Conservation (phyloP, 2,888 invertebrate species). For the Leucania comma region DNA sequence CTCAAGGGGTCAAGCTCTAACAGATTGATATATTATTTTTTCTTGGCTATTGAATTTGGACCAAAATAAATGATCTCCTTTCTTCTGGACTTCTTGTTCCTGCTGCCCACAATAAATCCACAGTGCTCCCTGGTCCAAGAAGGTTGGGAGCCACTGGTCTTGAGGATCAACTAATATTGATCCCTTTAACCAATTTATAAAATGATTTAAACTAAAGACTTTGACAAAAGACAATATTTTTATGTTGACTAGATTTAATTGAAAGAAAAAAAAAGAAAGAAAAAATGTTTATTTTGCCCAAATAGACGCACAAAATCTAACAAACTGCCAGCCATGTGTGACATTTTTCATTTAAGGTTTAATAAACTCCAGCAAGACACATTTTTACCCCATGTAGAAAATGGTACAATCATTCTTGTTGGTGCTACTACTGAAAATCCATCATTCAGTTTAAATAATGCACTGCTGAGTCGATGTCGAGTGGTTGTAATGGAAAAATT, state of each 20-base stretch:
- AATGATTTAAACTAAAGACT: no score
- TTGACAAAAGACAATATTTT: neutral
- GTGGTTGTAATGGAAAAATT: slow-evolving; percentile 94
- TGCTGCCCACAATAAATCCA: neutral
- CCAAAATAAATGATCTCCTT: no score
- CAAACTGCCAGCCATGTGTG: no score
- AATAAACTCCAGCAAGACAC: slow-evolving; percentile 96
- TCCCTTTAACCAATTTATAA: no score
- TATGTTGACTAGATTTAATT: neutral
- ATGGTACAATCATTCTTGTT: slow-evolving; percentile 94
- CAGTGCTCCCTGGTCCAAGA: neutral
- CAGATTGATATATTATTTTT: no score
- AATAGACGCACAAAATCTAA: no score
- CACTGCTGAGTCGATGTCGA: slow-evolving; percentile 94
- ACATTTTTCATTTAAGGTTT: slow-evolving; percentile 87
- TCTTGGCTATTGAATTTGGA: no score
- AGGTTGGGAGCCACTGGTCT: neutral
- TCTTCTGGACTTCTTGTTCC: neutral
- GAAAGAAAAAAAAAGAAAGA: no score
- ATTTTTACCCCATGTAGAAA: slow-evolving; percentile 95
- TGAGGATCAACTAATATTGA: no score
- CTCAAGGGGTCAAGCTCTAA: no score
- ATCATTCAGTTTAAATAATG: slow-evolving; percentile 95
- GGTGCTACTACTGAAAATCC: slow-evolving; percentile 97
- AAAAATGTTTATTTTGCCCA: no score